Evolutionary conservation across 2,888 invertebrate species (phyloP), one percentile per base, ranked within the genome.

Genomic region (Xestoiulus laeticollis): DNA sequence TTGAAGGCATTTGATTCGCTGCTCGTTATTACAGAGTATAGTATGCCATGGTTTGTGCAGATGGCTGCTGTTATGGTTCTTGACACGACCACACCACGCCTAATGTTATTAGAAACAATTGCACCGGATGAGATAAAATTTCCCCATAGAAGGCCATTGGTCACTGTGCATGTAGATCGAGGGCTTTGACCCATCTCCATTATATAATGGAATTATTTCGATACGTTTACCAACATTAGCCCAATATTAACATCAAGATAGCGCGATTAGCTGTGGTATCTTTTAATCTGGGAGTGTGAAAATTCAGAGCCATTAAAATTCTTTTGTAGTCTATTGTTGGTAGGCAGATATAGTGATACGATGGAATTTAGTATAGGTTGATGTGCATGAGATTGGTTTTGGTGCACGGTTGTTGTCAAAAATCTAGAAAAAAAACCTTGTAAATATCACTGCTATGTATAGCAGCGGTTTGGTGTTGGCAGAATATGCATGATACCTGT

Each of bases 121-220:
- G 30, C 78, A 78, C 78, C 78, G 22, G 78, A 78, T 38, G 30
- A 78, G 78, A 78, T 78, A 78, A 78, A 68, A 68, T 30, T 78
- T 78, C 30, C 30, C 78, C 30, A 78, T 78, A 30, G 30, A 78
- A 78, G 78, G 78, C 78, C 78, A 30, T 78, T 78, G 78, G 78
- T 78, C 78, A 78, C 78, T 78, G 78, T 78, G 78, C 78, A 30
- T 78, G 30, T 78, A 78, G 78, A 78, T 30, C 78, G 78, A 78
- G 78, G 78, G 78, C 78, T 78, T 78, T 78, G 78, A 78, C 26
- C 78, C 78, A 30, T 78, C 78, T 30, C 78, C 78, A 78, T 78
- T 78, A 78, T 78, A 26, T 78, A 1, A 4, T 26, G 10, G 30
- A 78, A 78, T 78, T 78, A 78, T 68, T 68, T 68, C 59, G 22